Conservation (phyloP, 2,888 invertebrate species). For the Andrena hattorfiana region DNA sequence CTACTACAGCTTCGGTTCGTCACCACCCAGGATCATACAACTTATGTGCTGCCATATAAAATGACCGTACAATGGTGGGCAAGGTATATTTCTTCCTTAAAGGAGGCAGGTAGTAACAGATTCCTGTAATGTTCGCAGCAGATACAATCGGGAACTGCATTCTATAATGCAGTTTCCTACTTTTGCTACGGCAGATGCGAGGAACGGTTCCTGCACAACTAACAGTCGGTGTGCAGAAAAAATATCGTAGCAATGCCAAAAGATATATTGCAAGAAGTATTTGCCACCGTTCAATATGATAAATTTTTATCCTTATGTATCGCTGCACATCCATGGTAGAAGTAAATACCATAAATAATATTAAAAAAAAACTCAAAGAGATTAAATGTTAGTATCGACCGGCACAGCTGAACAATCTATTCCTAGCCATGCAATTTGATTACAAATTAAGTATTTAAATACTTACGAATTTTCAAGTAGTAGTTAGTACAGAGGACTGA, state of each 20-base stretch:
- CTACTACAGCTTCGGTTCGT: no score
- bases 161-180: neutral
- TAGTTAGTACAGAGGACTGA: neutral
- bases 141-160: neutral
- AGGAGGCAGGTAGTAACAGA: neutral
- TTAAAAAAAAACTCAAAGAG: no score
- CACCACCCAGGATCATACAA: no score
- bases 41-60: no score
- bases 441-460: neutral
- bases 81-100: neutral
- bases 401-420: neutral
- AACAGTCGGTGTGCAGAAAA: neutral
- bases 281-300: no score
- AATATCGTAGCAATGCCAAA: neutral
- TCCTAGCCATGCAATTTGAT: neutral
- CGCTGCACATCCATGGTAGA: neutral
- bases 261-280: neutral
- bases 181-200: neutral
- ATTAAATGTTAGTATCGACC: no score
- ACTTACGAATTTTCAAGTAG: slow-evolving; percentile 18
- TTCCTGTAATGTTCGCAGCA: neutral
- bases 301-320: no score
- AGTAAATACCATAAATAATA: neutral
- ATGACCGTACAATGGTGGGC: no score
- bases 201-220: neutral